Percentiles rank a stretch among this genome's conserved stretches.
phyloP scores from a whole-genome alignment of 37 sponge, comb jelly and placozoan genomes.

The Agelas oroides region DNA sequence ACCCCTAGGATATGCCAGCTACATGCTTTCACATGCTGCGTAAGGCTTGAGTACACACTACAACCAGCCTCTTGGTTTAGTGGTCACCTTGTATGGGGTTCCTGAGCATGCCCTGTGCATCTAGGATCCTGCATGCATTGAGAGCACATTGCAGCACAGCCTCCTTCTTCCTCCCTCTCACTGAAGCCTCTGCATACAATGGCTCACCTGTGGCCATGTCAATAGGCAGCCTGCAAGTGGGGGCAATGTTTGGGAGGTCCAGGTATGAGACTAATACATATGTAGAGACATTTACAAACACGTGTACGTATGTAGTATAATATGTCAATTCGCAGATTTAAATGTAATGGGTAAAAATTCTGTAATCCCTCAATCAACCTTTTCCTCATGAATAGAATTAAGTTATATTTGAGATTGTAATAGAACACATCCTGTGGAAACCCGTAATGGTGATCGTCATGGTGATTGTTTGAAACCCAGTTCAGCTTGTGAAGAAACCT shows the following conservation, averaged over 20 bases:
- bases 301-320: not conserved
- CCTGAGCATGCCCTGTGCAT: constrained; percentile 85
- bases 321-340: not conserved
- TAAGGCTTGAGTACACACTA: not conserved
- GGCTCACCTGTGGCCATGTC: constrained; percentile 72
- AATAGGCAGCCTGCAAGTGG: constrained; percentile 78
- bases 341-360: too few relatives aligned
- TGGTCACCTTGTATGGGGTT: constrained; percentile 30
- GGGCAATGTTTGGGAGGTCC: not conserved
- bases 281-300: not conserved
- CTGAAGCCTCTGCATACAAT: constrained; percentile 80
- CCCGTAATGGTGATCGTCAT: too few relatives aligned
- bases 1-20: not conserved
- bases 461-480: too few relatives aligned
- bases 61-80: too few relatives aligned
- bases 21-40: not conserved
- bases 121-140: constrained; percentile 90
- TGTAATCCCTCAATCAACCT: too few relatives aligned
- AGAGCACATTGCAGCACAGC: constrained; percentile 88
- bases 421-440: too few relatives aligned
- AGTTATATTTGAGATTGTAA: too few relatives aligned
- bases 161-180: constrained; percentile 89
- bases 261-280: not conserved
- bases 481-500: too few relatives aligned
- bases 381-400: too few relatives aligned